These are phyloP conservation scores for Crocuta crocuta DNA, from an alignment of 2,113 vertebrate genomes.

Conservation along the genomic window DNA sequence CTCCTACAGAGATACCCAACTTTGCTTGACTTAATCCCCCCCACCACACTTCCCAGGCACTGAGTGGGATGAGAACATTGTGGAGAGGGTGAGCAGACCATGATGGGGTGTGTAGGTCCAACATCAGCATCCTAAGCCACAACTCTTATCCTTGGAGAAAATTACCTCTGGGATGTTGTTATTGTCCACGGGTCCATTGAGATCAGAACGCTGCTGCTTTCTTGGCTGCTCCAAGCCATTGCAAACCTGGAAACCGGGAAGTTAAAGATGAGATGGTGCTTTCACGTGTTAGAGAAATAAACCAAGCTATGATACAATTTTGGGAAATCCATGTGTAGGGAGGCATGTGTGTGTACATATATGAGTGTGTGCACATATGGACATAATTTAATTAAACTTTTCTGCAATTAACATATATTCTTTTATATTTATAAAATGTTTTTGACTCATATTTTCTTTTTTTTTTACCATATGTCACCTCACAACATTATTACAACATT, in stretches of 20 bases:
- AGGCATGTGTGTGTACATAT: background rate
- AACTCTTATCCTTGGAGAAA: background rate
- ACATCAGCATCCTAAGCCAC: background rate
- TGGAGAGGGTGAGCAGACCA: background rate
- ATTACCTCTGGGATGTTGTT: constrained; percentile 95
- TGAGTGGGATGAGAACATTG: fast-evolving
- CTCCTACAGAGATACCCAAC: background rate
- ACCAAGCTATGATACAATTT: background rate
- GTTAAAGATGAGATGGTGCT: constrained; percentile 8
- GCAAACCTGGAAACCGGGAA: constrained; percentile 88
- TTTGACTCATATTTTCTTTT: background rate
- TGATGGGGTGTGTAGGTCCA: background rate
- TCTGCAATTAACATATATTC: background rate
- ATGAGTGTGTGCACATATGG: background rate
- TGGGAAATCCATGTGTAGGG: background rate
- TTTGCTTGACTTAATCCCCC: too few species aligned
- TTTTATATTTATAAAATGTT: background rate
- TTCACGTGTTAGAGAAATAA: constrained; percentile 38
- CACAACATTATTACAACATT: background rate
- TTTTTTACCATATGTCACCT: background rate
- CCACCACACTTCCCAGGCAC: background rate
- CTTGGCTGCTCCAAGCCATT: constrained; percentile 94
- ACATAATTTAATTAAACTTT: background rate
- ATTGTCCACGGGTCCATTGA: constrained; percentile 96
- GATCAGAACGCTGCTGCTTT: constrained; percentile 98